Conservation (phyloP, 2,888 invertebrate species). For the Anodontia alba region DNA sequence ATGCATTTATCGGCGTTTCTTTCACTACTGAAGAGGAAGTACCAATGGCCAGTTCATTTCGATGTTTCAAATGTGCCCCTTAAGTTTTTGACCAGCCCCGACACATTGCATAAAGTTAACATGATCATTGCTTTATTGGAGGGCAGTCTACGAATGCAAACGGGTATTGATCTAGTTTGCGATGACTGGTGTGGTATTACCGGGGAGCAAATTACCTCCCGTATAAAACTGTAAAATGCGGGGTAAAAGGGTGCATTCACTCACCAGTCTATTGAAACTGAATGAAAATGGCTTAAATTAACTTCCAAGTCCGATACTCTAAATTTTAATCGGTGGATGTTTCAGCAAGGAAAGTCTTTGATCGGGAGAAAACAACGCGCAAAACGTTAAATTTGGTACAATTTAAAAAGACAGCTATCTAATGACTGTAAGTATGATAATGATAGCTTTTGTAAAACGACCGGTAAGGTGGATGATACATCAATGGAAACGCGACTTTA, state of each 20-base stretch:
- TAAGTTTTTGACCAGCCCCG: background rate
- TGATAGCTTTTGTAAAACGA: constrained; percentile 9
- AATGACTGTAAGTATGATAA: constrained; percentile 1
- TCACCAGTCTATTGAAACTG: background rate
- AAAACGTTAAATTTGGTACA: background rate
- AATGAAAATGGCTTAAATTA: background rate
- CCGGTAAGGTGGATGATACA: background rate
- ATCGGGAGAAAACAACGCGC: constrained; percentile 2
- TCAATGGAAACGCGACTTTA: background rate
- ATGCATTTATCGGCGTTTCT: background rate
- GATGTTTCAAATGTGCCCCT: background rate
- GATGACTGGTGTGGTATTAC: constrained; percentile 15
- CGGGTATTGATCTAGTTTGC: background rate
- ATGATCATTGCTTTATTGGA: background rate
- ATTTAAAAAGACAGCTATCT: background rate
- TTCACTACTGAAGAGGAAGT: background rate
- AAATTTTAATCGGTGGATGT: background rate
- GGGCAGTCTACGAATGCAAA: constrained; percentile 7
- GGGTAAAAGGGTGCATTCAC: background rate
- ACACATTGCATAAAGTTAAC: background rate
- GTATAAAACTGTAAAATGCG: background rate
- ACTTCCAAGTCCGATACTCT: background rate
- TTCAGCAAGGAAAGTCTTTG: background rate
- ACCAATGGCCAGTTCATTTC: constrained; percentile 3
- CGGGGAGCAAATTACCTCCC: constrained; percentile 6